Evolutionary conservation across 1,140 invertebrate genomes (phyloP).

Genomic region (Neomicropteryx cornuta): DNA sequence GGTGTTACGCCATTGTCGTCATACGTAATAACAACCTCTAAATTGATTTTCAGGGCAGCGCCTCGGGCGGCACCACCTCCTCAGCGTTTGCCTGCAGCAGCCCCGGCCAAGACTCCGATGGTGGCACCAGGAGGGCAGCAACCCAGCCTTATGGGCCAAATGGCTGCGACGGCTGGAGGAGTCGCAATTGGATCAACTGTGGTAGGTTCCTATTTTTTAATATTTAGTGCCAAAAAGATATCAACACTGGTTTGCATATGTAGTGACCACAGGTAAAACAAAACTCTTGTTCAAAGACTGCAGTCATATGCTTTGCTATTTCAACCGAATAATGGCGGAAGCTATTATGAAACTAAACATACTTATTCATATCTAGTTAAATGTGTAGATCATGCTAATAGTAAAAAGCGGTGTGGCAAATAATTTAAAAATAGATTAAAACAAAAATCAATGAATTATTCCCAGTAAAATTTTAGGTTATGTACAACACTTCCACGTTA

Average conservation of each 20-base stretch:
- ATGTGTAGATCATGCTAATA: too few species aligned
- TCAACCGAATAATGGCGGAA: too few species aligned
- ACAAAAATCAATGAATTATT: too few species aligned
- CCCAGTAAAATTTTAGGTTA: too few species aligned
- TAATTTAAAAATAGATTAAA: too few species aligned
- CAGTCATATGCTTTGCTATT: too few species aligned
- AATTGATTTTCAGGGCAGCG: conserved; percentile 27
- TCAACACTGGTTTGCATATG: neutral
- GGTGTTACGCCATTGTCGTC: conserved; percentile 12
- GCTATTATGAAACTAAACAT: too few species aligned
- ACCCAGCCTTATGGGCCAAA: conserved; percentile 65
- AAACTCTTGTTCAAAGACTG: too few species aligned
- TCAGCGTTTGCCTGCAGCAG: conserved; percentile 35
- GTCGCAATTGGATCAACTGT: conserved; percentile 82
- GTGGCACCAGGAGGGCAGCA: conserved; percentile 52
- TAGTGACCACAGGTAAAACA: neutral
- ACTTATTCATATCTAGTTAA: too few species aligned
- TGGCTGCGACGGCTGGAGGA: conserved; percentile 85
- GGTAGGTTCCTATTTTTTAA: conserved; percentile 35
- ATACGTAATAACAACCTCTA: conserved; percentile 19
- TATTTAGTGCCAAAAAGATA: conserved; percentile 6
- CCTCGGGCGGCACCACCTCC: conserved; percentile 38
- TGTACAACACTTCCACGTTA: too few species aligned
- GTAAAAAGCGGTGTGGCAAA: too few species aligned
- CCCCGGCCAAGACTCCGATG: conserved; percentile 38